Evolutionary conservation across 1,140 invertebrate species (phyloP).

Genomic region (Ruditapes philippinarum): DNA sequence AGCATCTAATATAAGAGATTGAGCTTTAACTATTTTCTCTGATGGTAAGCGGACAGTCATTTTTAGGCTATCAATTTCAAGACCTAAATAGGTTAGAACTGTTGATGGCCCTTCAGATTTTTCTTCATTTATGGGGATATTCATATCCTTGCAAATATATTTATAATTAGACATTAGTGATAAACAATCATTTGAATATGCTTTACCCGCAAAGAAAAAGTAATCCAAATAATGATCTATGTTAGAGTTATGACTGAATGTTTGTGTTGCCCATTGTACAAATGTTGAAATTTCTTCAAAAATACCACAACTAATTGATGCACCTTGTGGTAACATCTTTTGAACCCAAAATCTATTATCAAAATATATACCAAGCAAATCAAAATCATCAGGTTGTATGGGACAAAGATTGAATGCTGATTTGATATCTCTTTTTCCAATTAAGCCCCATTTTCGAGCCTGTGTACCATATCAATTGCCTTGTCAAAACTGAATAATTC

Average conservation of each 20-base stretch:
- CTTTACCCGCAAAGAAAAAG: background rate
- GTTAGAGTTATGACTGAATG: background rate
- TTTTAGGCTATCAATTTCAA: background rate
- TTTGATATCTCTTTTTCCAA: background rate
- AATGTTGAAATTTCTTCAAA: background rate
- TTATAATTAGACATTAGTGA: background rate
- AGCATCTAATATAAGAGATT: background rate
- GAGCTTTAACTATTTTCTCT: background rate
- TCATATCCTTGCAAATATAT: background rate
- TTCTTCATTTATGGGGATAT: background rate
- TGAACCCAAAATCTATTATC: background rate
- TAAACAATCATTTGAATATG: background rate
- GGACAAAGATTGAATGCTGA: background rate
- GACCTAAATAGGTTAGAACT: background rate
- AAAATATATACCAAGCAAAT: background rate
- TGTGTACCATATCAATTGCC: background rate
- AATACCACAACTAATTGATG: background rate
- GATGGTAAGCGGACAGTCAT: background rate
- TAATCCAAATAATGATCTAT: constrained; percentile 10
- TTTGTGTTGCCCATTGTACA: background rate
- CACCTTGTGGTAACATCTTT: background rate
- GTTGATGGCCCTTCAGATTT: background rate
- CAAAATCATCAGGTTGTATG: background rate
- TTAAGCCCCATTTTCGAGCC: background rate
- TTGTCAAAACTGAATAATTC: background rate